Base-by-base conservation (phyloP, 2,797 vertebrate species). In the Enteromius paludinosus region DNA sequence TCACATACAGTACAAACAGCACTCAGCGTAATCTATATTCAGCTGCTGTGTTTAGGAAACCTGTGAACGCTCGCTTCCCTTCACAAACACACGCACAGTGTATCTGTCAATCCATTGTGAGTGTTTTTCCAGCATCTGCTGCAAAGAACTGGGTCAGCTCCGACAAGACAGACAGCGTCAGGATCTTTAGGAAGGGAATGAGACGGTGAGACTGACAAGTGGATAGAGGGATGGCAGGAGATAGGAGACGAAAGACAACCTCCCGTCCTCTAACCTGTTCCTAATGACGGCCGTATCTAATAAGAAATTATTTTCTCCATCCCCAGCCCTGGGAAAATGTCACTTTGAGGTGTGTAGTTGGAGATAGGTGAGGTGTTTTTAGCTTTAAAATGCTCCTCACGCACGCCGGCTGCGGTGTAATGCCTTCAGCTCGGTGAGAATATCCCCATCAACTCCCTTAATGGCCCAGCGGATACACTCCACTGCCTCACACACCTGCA, bases 401-500 rank as follows among this genome's bases (percentile, higher is more conserved):
- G 70, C 33, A 18, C 35, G 7, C 30, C 28, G 72, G 73, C 68
- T 83, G 62, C 54, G 25, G 78, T 79, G 78, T 84, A 83, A 81
- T 83, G 81, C 86, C 77, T 84, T 79, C 73, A 76, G 70, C 81
- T 79, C 18, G 28, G 47, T 73, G 83, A 78, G 83, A 81, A 84
- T 81, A 80, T 81, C 83, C 79, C 84, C 76, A 79, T 87, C 82
- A 85, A 79, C 76, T 79, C 71, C 69, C 80, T 71, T 85, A 86
- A 88, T 88, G 82, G 78, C 79, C 85, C 62, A 70, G 68, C 28
- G 62, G 83, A 84, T 78, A 86, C 83, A 85, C 85, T 52, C 11
- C 64, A 49, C 78, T 45, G 65, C 74, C 66, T 82, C 33, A 62
- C 78, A 79, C 84, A 85, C 59, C 83, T 83, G 81, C 79, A 83